Evolutionary conservation across 2,888 invertebrate genomes (phyloP).

Genomic region (Bembecia ichneumoniformis): DNA sequence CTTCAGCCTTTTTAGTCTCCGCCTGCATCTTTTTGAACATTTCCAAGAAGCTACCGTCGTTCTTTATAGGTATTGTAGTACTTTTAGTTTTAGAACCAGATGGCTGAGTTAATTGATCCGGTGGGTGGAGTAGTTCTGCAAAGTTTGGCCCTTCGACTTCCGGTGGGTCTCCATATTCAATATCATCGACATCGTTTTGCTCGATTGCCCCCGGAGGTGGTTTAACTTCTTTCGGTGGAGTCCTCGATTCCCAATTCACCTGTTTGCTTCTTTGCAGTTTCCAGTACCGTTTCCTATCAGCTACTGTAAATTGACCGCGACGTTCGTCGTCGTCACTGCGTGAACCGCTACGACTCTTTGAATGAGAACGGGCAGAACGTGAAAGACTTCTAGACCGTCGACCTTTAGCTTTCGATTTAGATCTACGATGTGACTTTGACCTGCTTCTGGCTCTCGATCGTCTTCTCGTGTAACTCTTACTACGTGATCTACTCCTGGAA

Average conservation of each 20-base stretch:
- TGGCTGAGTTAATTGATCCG: constrained; percentile 34
- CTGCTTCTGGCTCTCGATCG: constrained; percentile 21
- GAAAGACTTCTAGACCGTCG: constrained; percentile 27
- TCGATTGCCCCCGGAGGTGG: constrained; percentile 57
- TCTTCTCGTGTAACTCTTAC: constrained; percentile 16
- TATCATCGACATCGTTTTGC: constrained; percentile 40
- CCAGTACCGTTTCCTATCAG: constrained; percentile 61
- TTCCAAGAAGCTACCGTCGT: constrained; percentile 92
- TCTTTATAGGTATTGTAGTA: constrained; percentile 80
- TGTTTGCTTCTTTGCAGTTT: constrained; percentile 50
- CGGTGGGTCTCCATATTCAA: constrained; percentile 59
- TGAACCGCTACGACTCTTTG: constrained; percentile 31
- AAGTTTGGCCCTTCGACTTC: constrained; percentile 63
- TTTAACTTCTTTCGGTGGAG: constrained; percentile 48
- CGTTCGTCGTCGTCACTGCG: constrained; percentile 54
- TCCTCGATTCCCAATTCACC: constrained; percentile 27
- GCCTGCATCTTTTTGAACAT: constrained; percentile 93
- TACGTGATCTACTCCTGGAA: constrained; percentile 34
- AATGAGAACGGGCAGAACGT: constrained; percentile 30
- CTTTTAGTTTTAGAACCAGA: constrained; percentile 63
- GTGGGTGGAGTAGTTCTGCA: constrained; percentile 42
- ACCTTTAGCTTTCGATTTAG: constrained; percentile 32
- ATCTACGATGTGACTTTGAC: constrained; percentile 27
- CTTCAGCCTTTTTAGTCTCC: constrained; percentile 62
- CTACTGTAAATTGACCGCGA: constrained; percentile 61